Evolutionary conservation across 2,888 invertebrate genomes (phyloP).

Genomic region (Iphiclides podalirius): DNA sequence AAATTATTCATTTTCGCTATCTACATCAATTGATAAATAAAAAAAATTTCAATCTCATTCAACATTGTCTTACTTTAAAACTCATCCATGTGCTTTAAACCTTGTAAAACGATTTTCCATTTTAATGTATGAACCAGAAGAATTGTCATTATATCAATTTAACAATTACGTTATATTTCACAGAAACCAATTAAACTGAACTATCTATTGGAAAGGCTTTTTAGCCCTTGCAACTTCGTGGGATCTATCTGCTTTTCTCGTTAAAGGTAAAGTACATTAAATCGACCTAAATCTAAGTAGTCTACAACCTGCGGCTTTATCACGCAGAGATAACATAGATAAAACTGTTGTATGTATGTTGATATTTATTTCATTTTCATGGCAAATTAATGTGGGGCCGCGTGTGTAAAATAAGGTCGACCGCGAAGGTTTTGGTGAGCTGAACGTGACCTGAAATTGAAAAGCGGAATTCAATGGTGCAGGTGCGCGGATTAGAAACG

Average conservation of each 20-base stretch:
- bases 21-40: no score
- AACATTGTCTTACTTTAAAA: no score
- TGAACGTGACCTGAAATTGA: slow-evolving; percentile 46
- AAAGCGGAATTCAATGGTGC: slow-evolving; percentile 26
- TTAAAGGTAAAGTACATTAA: slow-evolving; percentile 41
- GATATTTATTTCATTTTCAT: slow-evolving; percentile 35
- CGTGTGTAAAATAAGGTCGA: slow-evolving; percentile 18
- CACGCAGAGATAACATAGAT: slow-evolving; percentile 70
- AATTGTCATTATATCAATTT: slow-evolving; percentile 4
- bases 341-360: slow-evolving; percentile 61
- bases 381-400: slow-evolving; percentile 17
- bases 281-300: slow-evolving; percentile 68
- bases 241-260: slow-evolving; percentile 28
- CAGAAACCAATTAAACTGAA: slow-evolving; percentile 3
- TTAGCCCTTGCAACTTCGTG: neutral
- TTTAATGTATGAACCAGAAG: slow-evolving; percentile 3
- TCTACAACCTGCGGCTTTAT: slow-evolving; percentile 59
- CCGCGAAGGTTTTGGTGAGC: slow-evolving; percentile 22
- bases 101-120: no score
- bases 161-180: neutral
- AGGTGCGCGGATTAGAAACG: slow-evolving; percentile 41
- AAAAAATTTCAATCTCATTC: no score
- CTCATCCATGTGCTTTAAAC: no score
- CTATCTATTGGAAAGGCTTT: neutral
- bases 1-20: no score